Evolutionary conservation across 1,140 invertebrate genomes (phyloP).

Genomic region (Leptinotarsa texana): DNA sequence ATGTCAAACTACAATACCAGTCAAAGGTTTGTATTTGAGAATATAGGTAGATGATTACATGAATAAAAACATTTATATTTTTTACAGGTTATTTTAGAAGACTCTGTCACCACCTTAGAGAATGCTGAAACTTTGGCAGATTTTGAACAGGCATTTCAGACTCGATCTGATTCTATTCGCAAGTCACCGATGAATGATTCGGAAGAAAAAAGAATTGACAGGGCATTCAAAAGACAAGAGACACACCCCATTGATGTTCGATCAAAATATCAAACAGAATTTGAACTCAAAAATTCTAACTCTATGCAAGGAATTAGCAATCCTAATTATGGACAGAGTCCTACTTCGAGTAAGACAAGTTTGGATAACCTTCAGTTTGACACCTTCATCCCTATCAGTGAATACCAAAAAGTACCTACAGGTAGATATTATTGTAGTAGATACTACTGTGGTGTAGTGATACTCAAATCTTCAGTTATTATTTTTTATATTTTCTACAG

Average conservation of each 20-base stretch:
- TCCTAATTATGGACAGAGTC: slow-evolving; percentile 50
- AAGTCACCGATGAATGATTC: slow-evolving; percentile 38
- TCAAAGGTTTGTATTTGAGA: slow-evolving; percentile 67
- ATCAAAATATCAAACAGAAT: slow-evolving; percentile 31
- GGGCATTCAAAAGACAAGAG: slow-evolving; percentile 52
- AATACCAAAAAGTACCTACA: slow-evolving; percentile 20
- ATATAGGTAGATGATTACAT: background rate
- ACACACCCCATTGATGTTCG: slow-evolving; percentile 36
- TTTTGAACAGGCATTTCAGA: slow-evolving; percentile 43
- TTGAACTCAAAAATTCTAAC: slow-evolving; percentile 44
- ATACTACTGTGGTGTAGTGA: no score
- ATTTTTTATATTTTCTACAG: no score
- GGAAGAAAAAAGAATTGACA: slow-evolving; percentile 52
- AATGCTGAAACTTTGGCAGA: slow-evolving; percentile 32
- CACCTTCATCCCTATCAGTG: slow-evolving; percentile 36
- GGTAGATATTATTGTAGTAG: slow-evolving; percentile 11
- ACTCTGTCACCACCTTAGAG: slow-evolving; percentile 18
- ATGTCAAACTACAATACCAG: slow-evolving; percentile 92
- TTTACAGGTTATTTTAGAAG: slow-evolving; percentile 36
- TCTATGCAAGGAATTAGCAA: slow-evolving; percentile 54
- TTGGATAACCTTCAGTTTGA: slow-evolving; percentile 47
- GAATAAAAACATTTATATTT: background rate
- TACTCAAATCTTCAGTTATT: no score
- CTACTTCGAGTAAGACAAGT: slow-evolving; percentile 45
- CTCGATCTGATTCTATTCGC: slow-evolving; percentile 19